Base-by-base conservation (phyloP, 2,113 vertebrate species). In the Edolisoma coerulescens region DNA sequence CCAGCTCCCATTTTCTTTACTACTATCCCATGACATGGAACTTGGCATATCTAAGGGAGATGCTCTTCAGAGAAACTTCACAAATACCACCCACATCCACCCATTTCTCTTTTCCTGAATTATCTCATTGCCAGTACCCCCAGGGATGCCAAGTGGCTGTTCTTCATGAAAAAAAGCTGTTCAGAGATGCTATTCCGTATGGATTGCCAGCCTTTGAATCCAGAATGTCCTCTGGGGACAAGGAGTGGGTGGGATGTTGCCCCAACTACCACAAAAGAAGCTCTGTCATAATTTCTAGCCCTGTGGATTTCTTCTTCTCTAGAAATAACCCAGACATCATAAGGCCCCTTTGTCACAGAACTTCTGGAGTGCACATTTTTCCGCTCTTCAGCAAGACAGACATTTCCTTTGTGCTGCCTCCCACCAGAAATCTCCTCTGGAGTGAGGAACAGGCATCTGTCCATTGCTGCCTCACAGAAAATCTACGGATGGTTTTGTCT, bases 361-460 rank as follows among this genome's bases (percentile, higher is more conserved):
- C 26, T 84, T 91, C 80, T 93, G 79, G 63, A 91, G 42, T 15
- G 59, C 87, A 85, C 17, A 54, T 87, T 96, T 96, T 85, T 42
- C 78, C 24, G 21, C 24, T 83, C 11, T 68, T 89, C 49, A 75
- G 20, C 71, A 71, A 65, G 57, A 35, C 21, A 74, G 21, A 35
- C 64, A 69, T 35, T 91, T 83, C 13, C 30, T 65, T 65, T 69
- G 28, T 15, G 12, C 26, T 73, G 61, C 8, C 13, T 87, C 18
- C 49, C 28, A 79, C 23, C 18, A 79, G 32, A 65, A 93, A 37
- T 42, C 9, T 76, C 47, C 41, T 73, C 45, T 57, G 39, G 32
- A 73, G n/a, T 3, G 13, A 82, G 23, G 11, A 83, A 63, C 11
- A 64, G 22, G 13, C 17, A 67, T 37, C 20, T 59, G 23, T 18